Evolutionary conservation across 2,797 vertebrate species (phyloP), one percentile per base, ranked within the genome.

Genomic region (Squalus acanthias): DNA sequence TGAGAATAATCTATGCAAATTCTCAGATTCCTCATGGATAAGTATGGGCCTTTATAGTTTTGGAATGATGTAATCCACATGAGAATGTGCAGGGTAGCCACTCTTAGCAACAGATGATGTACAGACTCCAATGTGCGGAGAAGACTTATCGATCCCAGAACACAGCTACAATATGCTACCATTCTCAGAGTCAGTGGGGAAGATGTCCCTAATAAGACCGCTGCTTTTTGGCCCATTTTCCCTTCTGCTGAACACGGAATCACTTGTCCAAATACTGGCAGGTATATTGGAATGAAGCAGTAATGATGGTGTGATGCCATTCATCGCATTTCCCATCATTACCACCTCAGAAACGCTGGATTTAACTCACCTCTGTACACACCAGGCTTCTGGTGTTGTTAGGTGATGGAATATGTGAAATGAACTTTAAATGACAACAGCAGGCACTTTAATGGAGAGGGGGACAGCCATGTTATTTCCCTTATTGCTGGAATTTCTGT

Each of bases 1-100:
- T 93, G 63, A 93, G 63, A 69, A 46, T 93, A 69, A 89, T 89
- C 53, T 60, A 89, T 60, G 87, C 53, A 60, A 89, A 89, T 89
- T 57, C 20, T 39, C 91, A 39, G 33, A 69, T 69, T 46, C 24
- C 63, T 69, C 13, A 46, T 69, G n/a, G 63, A 24, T 24, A 46
- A 69, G 17, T 39, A 67, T 39, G 26, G 65, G 67, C 17, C 7
- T 67, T 93, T 93, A 46, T 93, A 46, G n/a, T 67, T 93, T 69
- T 46, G 1, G 39, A 93, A 93, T 67, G n/a, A 67, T 20, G n/a
- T 29, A 22, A n/a, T 93, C n/a, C n/a, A 69, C 12, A 39, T 46
- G 65, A 93, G n/a, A 93, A 46, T 69, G 20, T 39, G n/a, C 17
- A 39, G 1, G 6, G 8, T 17, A 93, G 22, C 63, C 63, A 92